phyloP scores from a whole-genome alignment of 2,797 vertebrate species.

The Sternotherus odoratus region DNA sequence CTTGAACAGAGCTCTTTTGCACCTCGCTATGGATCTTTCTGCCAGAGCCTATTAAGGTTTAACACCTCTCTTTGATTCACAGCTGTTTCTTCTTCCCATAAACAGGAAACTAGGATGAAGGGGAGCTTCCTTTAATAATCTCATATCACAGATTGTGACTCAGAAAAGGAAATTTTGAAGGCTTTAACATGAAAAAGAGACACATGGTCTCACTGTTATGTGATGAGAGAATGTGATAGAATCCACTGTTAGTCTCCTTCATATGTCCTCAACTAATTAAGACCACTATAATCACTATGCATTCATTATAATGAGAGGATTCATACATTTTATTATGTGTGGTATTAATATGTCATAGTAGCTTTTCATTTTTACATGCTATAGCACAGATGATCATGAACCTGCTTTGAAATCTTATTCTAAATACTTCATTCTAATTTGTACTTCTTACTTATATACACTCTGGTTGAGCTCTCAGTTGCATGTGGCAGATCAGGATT shows the following conservation, averaged over 20 bases:
- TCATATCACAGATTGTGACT: conserved; percentile 58
- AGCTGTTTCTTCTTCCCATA: conserved; percentile 8
- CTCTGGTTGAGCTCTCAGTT: background rate
- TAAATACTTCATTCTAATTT: background rate
- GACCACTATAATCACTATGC: background rate
- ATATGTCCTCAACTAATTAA: conserved; percentile 11
- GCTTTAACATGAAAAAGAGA: conserved; percentile 42
- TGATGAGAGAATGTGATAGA: background rate
- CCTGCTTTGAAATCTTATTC: background rate
- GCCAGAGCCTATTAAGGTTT: conserved; percentile 58
- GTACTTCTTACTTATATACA: background rate
- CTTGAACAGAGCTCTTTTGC: background rate
- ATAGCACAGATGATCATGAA: background rate
- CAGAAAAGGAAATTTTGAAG: conserved; percentile 31
- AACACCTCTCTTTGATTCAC: conserved; percentile 57
- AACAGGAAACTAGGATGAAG: conserved; percentile 51
- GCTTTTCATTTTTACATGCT: background rate
- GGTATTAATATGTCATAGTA: background rate
- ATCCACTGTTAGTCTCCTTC: background rate
- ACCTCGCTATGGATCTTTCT: conserved; percentile 40
- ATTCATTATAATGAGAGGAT: background rate
- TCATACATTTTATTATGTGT: background rate
- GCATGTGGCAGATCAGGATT: background rate
- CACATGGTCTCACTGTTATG: background rate
- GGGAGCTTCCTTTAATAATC: conserved; percentile 48